Evolutionary conservation across 2,888 invertebrate genomes (phyloP), one percentile per base, ranked within the genome.

Genomic region (Brachyptera risi): DNA sequence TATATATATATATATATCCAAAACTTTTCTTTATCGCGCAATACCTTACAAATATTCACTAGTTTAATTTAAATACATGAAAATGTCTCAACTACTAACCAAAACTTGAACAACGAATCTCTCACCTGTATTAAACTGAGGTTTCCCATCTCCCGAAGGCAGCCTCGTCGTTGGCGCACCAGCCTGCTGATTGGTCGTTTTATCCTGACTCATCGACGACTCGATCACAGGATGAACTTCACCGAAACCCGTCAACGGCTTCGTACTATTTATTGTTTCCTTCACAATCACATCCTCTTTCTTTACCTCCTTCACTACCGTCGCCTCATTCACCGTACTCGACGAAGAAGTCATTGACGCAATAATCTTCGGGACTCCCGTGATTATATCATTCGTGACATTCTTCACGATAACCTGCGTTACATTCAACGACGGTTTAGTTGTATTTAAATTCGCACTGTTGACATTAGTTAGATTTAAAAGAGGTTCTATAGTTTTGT

Each of bases 201-300:
- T 37, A 15, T 17, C 17, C 9, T 26, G 56, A n/a, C 49, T 21
- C 59, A 77, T 75, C 3, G 78, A 78, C 1, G 78, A 74, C 67
- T 78, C 77, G 21, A 78, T 65, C 23, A 71, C 65, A 7, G 75
- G 73, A 13, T 71, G 71, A 3, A 71, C 70, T 63, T 71, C 71
- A 13, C 67, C 68, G 15, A 67, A 59, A 5, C 67, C 66, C 23
- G 21, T 19, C 17, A 3, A 7, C 17, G 54, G 5, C 19, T 2
- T 23, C 17, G 21, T 19, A 17, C 3, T 15, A n/a, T n/a, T 3
- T 17, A 15, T 11, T n/a, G 13, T 11, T 7, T 9, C 31, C n/a
- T 17, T n/a, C 27, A 4, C 51, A 2, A 35, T 9, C 1, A n/a
- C 19, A 5, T 31, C 56, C 15, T 44, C 49, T 15, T 11, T 7